Base-by-base conservation (phyloP, 2,888 invertebrate species). In the Caenorhabditis sp. region DNA sequence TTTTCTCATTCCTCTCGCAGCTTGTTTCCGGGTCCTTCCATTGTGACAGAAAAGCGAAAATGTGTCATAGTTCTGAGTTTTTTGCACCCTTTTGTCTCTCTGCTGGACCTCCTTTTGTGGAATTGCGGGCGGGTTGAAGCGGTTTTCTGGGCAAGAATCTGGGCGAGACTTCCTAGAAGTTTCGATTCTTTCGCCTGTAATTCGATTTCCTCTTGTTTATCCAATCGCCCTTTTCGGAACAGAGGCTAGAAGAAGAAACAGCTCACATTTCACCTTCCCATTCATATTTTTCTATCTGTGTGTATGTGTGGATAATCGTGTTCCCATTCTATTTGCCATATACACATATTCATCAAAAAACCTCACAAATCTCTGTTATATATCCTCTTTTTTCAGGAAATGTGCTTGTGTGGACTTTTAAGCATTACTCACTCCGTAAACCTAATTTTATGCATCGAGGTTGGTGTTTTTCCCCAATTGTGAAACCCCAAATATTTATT, bases 391-490 rank as follows among this genome's bases (percentile, higher is more conserved):
- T 74, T 83, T 50, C 68, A 86, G 86, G 86, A 86, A 67, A 86
- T 86, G 86, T 86, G 86, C 61, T 67, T 86, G 37, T 86, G 86
- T 40, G 86, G 86, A 24, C 64, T 86, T 50, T 77, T 86, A n/a
- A 82, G 77, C 18, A 61, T 86, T 13, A 70, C 74, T n/a, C 82
- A 82, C 37, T 86, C 86, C 0, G 84, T 86, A 0, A 74, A 86
- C 53, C 64, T 86, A 22, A 80, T 86, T 40, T 62, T 80, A 60
- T 84, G 84, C 47, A 82, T 86, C 11, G 86, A 86, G 83, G 86
- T 86, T 35, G 37, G 58, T 22, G 24, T 13, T 40, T 11, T 40
- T 13, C 2, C 2, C 2, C 6, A 11, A 40, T 8, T 13, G 13
- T 13, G 13, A 40, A 11, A 9, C 32, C 9, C 40, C 6, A 20